phyloP scores from a whole-genome alignment of 1,140 invertebrate genomes.

The Sycophaga agraensis region DNA sequence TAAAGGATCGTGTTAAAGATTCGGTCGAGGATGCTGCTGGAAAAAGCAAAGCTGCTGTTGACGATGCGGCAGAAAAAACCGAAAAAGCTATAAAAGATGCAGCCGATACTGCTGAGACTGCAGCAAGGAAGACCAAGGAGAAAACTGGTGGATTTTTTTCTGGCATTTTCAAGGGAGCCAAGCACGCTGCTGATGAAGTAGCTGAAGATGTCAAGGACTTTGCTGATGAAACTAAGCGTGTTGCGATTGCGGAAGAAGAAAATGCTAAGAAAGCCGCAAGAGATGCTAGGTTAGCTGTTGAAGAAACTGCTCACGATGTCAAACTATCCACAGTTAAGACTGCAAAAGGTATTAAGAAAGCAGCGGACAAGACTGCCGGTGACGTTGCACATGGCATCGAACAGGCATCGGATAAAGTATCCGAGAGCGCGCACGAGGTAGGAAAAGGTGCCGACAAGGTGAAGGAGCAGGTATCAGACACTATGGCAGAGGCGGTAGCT shows the following conservation, averaged over 20 bases:
- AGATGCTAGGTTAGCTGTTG: slow-evolving; percentile 38
- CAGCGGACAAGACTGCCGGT: too few species aligned
- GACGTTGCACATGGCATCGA: not conserved
- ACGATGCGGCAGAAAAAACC: not conserved
- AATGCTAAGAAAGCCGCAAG: slow-evolving; percentile 33
- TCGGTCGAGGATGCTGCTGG: not conserved
- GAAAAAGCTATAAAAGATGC: slow-evolving; percentile 25
- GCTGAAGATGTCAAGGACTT: slow-evolving; percentile 46
- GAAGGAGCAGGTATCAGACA: not conserved
- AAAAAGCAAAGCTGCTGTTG: not conserved
- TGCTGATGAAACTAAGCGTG: slow-evolving; percentile 40
- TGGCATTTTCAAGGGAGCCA: slow-evolving; percentile 36
- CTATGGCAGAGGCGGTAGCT: not conserved
- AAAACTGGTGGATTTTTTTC: slow-evolving; percentile 35
- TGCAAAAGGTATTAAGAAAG: too few species aligned
- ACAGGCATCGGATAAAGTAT: not conserved
- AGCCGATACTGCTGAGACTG: slow-evolving; percentile 26
- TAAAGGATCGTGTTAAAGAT: not conserved
- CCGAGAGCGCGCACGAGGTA: not conserved
- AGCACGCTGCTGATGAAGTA: slow-evolving; percentile 44
- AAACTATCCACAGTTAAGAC: too few species aligned
- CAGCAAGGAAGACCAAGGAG: slow-evolving; percentile 23
- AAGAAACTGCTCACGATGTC: slow-evolving; percentile 27
- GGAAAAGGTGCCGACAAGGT: not conserved
- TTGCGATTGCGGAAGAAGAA: slow-evolving; percentile 35